Evolutionary conservation across 2,888 invertebrate species (phyloP).

Genomic region (Toxonevra muliebris): DNA sequence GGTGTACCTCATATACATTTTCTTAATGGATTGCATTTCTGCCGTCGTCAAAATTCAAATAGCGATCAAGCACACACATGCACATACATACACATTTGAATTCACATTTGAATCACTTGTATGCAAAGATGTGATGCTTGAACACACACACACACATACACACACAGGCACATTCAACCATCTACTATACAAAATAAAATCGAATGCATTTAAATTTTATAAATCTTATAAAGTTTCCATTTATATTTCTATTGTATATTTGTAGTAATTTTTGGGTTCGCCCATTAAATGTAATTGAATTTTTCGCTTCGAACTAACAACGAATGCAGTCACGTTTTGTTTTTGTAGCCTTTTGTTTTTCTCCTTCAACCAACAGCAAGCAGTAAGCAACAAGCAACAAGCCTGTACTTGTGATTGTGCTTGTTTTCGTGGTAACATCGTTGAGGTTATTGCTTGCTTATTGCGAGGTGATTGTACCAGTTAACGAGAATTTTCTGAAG

Average conservation of each 20-base stretch:
- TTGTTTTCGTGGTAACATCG: no score
- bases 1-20: not conserved
- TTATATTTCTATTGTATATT: not conserved
- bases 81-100: no score
- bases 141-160: no score
- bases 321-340: constrained; percentile 15
- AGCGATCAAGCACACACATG: no score
- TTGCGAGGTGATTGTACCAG: constrained; percentile 42
- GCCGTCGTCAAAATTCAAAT: constrained; percentile 36
- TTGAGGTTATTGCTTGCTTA: constrained; percentile 38
- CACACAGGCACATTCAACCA: no score
- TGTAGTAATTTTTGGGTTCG: constrained; percentile 9
- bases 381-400: no score
- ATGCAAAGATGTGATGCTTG: no score
- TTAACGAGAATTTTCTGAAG: constrained; percentile 42
- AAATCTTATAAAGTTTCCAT: not conserved
- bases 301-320: not conserved
- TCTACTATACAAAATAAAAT: no score
- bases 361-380: no score
- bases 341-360: not conserved
- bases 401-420: no score
- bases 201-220: no score
- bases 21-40: constrained; percentile 40
- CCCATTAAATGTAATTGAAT: constrained; percentile 16
- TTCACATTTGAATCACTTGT: no score